Base-by-base conservation (phyloP, 2,797 vertebrate species). In the Synanceia verrucosa region DNA sequence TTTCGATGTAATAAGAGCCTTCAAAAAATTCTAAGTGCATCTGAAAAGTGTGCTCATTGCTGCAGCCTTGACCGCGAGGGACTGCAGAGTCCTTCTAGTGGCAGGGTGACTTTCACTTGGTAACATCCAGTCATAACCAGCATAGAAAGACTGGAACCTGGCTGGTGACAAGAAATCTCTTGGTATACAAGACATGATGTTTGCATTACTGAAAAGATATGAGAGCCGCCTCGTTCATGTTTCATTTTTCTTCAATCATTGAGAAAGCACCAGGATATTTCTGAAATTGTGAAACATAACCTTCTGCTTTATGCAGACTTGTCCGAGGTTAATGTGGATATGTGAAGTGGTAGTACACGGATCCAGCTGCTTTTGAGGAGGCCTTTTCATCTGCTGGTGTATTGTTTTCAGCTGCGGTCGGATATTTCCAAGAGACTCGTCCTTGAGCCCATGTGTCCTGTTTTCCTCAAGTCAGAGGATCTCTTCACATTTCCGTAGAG, bases 321-420 rank as follows among this genome's bases (percentile, higher is more conserved):
- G 16, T 21, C 43, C 10, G 18, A 58, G 14, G 19, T 36, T 36
- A 33, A n/a, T 19, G 37, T 23, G 34, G 50, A 34, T n/a, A 23
- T 18, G 14, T 63, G 29, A 62, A 62, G 29, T 46, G 34, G 9
- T 19, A 53, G 14, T 37, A 50, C 33, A 14, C 5, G 2, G 13
- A 56, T 41, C 23, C 28, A 24, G 34, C n/a, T 67, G 51, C 52
- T 74, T 71, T 64, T n/a, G 36, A 69, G 39, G 23, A 19, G 31
- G 7, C 16, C 9, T 41, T 79, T 69, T 62, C 29, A 52, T 62
- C 48, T 26, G 9, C 39, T 29, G 9, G 33, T n/a, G 13, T 23
- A 18, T 26, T 79, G 16, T 65, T 65, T 18, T 65, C 29, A 52
- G 59, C 28, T n/a, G 3, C 28, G 31, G 19, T 52, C 3, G 24